A percentile compares a stretch with the other conserved stretches of the same genome.
Conservation (phyloP, 1,140 invertebrate species). For the Eciton burchellii region DNA sequence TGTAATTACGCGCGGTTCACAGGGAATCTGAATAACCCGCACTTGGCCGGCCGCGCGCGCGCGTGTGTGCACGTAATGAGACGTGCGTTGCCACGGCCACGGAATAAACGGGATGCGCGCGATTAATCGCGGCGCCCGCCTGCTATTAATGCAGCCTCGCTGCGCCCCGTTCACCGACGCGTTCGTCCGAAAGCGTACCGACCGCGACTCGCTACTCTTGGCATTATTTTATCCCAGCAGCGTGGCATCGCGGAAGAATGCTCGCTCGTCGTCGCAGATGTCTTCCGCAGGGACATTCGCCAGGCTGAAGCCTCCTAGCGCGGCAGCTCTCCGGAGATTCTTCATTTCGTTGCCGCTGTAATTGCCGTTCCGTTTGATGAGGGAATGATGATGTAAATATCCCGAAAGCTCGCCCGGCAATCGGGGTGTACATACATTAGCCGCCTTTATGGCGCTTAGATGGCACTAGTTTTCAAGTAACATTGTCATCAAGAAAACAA, state of each 20-base stretch:
- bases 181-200: neutral
- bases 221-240: neutral
- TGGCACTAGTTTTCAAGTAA: constrained; percentile 52
- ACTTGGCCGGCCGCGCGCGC: constrained; percentile 26
- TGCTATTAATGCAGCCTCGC: neutral
- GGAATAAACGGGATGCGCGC: constrained; percentile 24
- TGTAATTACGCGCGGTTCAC: constrained; percentile 66
- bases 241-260: too few relatives aligned
- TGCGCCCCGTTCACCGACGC: neutral
- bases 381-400: constrained; percentile 40
- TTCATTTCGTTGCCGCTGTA: neutral
- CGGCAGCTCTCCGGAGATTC: too few relatives aligned
- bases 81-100: neutral
- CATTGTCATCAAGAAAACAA: constrained; percentile 53
- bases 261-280: too few relatives aligned
- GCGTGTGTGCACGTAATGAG: constrained; percentile 42
- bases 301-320: neutral
- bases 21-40: constrained; percentile 68
- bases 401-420: constrained; percentile 33
- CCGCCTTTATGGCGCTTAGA: constrained; percentile 33
- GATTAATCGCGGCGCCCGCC: constrained; percentile 28
- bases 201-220: neutral
- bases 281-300: neutral
- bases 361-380: constrained; percentile 1
- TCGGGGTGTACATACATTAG: constrained; percentile 29